These are phyloP conservation scores for Penaeus japonicus DNA, from an alignment of 1,140 invertebrate species.

Conservation along the genomic window DNA sequence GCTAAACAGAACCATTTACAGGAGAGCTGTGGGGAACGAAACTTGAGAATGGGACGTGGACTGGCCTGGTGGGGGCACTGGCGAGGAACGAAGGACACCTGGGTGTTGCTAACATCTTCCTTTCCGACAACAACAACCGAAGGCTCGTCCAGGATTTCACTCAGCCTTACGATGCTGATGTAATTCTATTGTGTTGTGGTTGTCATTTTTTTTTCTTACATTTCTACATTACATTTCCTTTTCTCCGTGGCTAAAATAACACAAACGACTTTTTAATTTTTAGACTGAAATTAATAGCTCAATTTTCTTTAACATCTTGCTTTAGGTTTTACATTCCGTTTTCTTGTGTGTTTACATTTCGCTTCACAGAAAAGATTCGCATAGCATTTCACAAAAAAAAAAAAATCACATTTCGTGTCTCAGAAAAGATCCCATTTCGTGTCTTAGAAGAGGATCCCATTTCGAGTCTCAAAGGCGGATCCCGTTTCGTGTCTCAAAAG, in stretches of 20 bases:
- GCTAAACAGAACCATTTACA: too few species aligned
- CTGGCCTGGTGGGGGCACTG: neutral
- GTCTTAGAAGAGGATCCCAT: too few species aligned
- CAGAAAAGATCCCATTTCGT: too few species aligned
- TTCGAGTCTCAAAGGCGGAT: neutral
- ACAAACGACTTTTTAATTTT: too few species aligned
- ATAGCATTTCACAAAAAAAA: too few species aligned
- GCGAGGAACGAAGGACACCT: neutral
- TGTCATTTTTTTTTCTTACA: neutral
- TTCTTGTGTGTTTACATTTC: too few species aligned
- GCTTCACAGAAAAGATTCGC: too few species aligned
- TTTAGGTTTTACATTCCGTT: too few species aligned
- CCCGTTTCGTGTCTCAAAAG: neutral
- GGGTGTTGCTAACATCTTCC: slow-evolving; percentile 16
- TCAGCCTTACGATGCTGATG: neutral
- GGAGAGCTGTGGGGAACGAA: neutral
- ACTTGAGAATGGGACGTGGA: neutral
- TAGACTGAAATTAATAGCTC: too few species aligned
- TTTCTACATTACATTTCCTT: neutral
- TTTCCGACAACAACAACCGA: neutral
- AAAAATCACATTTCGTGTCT: too few species aligned
- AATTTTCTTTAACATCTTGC: too few species aligned
- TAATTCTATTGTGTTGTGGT: neutral
- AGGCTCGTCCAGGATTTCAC: neutral
- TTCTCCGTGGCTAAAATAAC: too few species aligned